Conservation (phyloP, 2,797 vertebrate species). For the Sebastiscus albofasciatus region DNA sequence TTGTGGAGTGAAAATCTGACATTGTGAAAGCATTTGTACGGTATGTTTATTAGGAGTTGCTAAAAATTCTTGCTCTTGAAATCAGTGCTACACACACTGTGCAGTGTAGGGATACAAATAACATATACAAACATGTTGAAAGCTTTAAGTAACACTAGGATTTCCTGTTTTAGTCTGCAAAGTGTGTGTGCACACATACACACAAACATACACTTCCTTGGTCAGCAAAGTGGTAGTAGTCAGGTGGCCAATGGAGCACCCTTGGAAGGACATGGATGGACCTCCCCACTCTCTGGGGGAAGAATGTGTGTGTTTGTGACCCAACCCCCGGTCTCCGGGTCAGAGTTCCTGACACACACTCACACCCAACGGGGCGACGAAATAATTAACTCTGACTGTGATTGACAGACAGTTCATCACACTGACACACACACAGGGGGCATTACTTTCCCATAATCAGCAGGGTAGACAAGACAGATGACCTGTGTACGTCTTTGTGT, state of each 20-base stretch:
- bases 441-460: slow-evolving; percentile 68
- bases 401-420: slow-evolving; percentile 86
- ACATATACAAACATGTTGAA: neutral
- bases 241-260: slow-evolving; percentile 71
- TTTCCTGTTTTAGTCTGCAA: neutral
- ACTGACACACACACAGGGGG: slow-evolving; percentile 47
- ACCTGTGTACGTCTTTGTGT: slow-evolving; percentile 35
- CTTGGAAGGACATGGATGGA: slow-evolving; percentile 36
- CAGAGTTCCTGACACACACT: slow-evolving; percentile 85
- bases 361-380: slow-evolving; percentile 78
- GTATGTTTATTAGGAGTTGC: neutral
- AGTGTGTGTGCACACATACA: neutral
- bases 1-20: too few relatives aligned
- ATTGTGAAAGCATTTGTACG: too few relatives aligned
- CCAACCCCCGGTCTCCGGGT: slow-evolving; percentile 70
- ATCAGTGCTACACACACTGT: neutral
- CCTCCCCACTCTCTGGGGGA: slow-evolving; percentile 19
- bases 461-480: slow-evolving; percentile 40
- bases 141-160: neutral
- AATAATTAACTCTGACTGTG: slow-evolving; percentile 84
- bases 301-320: slow-evolving; percentile 46
- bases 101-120: neutral
- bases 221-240: slow-evolving; percentile 40
- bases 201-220: neutral
- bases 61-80: neutral